These are phyloP conservation scores for Phytoseiulus persimilis DNA, from an alignment of 2,888 invertebrate species.

Conservation along the genomic window DNA sequence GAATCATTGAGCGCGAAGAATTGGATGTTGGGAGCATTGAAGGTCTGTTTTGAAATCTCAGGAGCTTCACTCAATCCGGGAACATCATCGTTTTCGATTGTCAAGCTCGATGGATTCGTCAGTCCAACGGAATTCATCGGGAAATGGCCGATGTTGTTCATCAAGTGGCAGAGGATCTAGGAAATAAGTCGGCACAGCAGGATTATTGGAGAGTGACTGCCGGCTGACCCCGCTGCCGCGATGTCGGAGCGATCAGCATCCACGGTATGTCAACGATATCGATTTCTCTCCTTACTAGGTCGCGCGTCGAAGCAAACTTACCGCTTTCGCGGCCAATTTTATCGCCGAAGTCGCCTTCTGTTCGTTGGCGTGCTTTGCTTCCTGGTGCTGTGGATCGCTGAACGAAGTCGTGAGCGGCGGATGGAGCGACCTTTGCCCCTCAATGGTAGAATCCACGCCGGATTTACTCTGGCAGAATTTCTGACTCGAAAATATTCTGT, in stretches of 20 bases:
- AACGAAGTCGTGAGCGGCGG: slow-evolving; percentile 31
- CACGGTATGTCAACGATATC: too few relatives aligned
- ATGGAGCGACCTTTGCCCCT: slow-evolving; percentile 43
- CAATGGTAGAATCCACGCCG: slow-evolving; percentile 43
- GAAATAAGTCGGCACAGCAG: not conserved
- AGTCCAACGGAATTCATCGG: slow-evolving; percentile 76
- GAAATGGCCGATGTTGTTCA: slow-evolving; percentile 87
- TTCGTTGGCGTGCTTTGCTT: not conserved
- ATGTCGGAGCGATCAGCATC: too few relatives aligned
- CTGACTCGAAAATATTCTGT: not conserved
- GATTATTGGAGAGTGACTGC: too few relatives aligned
- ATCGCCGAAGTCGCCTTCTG: slow-evolving; percentile 44
- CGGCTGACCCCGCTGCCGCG: too few relatives aligned
- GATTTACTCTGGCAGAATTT: slow-evolving; percentile 40
- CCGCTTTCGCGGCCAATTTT: slow-evolving; percentile 57
- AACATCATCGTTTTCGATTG: slow-evolving; percentile 84
- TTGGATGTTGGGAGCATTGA: slow-evolving; percentile 73
- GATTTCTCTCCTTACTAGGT: too few relatives aligned
- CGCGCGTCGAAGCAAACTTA: slow-evolving; percentile 47
- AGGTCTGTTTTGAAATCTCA: slow-evolving; percentile 68
- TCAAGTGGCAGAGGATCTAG: slow-evolving; percentile 71
- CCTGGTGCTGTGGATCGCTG: slow-evolving; percentile 10
- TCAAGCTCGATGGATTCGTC: slow-evolving; percentile 74
- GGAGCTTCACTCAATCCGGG: slow-evolving; percentile 50
- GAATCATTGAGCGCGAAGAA: slow-evolving; percentile 71